Conservation (phyloP, 2,797 vertebrate species). For the Phoeniculus purpureus region DNA sequence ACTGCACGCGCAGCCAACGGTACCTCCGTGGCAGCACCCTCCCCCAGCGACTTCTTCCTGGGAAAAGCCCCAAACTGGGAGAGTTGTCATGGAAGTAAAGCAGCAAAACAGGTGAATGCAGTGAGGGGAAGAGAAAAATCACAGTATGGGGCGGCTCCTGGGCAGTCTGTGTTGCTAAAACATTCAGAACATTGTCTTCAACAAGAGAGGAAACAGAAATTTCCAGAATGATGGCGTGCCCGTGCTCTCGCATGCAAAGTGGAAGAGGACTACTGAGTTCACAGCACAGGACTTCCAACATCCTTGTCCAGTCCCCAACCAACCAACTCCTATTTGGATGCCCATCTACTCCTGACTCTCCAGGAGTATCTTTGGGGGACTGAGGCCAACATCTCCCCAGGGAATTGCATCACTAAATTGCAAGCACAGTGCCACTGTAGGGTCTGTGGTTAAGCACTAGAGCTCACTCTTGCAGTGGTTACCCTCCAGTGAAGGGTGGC, state of each 20-base stretch:
- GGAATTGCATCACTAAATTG: background rate
- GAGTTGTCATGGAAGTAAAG: background rate
- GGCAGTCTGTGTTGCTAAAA: background rate
- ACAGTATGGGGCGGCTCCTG: background rate
- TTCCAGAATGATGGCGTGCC: background rate
- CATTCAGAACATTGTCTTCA: background rate
- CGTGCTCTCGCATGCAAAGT: background rate
- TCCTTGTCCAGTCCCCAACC: background rate
- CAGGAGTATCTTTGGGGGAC: background rate
- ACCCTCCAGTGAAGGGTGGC: background rate
- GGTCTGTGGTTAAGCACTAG: background rate
- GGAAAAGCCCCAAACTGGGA: background rate
- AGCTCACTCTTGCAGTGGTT: background rate
- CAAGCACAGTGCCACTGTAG: accelerated
- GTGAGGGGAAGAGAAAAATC: background rate
- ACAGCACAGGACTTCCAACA: background rate
- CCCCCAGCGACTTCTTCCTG: background rate
- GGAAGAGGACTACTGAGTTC: background rate
- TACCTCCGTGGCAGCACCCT: background rate
- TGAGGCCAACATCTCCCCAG: background rate
- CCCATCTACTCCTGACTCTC: background rate
- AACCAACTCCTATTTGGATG: background rate
- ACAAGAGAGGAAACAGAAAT: background rate
- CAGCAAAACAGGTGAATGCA: background rate
- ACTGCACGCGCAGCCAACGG: background rate